phyloP scores from a whole-genome alignment of 2,888 invertebrate species.

The Mesorhabditis spiculigera region DNA sequence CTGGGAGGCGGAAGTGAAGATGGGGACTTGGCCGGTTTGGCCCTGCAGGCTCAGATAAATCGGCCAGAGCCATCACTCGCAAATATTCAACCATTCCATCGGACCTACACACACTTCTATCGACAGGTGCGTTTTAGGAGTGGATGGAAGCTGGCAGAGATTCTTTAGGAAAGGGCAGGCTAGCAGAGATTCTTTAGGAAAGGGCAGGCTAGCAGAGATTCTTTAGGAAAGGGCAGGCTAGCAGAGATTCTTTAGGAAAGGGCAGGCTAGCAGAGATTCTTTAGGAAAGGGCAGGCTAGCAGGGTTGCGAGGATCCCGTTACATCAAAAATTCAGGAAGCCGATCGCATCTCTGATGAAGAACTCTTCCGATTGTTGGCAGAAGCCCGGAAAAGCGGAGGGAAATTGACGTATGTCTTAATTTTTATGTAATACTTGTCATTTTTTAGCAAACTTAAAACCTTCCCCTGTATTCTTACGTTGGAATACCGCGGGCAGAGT shows the following conservation, averaged over 20 bases:
- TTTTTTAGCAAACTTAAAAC: conserved; percentile 73
- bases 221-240: too few relatives aligned
- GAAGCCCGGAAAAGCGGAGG: conserved; percentile 69
- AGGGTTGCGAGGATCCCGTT: too few relatives aligned
- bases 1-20: conserved; percentile 2
- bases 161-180: too few relatives aligned
- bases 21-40: neutral
- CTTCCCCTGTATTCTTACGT: conserved; percentile 74
- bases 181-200: too few relatives aligned
- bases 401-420: conserved; percentile 65
- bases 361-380: conserved; percentile 84
- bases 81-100: conserved; percentile 35
- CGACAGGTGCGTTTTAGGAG: conserved; percentile 19
- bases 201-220: too few relatives aligned
- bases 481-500: conserved; percentile 61
- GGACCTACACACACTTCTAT: conserved; percentile 41
- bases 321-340: conserved; percentile 69
- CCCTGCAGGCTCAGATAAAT: neutral
- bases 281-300: too few relatives aligned
- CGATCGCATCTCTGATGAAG: conserved; percentile 89
- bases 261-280: too few relatives aligned
- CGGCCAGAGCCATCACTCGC: conserved; percentile 16
- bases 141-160: too few relatives aligned
- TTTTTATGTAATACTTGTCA: neutral
- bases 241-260: too few relatives aligned